Base-by-base conservation (phyloP, 1,140 invertebrate genomes). In the Drosophila willistoni region DNA sequence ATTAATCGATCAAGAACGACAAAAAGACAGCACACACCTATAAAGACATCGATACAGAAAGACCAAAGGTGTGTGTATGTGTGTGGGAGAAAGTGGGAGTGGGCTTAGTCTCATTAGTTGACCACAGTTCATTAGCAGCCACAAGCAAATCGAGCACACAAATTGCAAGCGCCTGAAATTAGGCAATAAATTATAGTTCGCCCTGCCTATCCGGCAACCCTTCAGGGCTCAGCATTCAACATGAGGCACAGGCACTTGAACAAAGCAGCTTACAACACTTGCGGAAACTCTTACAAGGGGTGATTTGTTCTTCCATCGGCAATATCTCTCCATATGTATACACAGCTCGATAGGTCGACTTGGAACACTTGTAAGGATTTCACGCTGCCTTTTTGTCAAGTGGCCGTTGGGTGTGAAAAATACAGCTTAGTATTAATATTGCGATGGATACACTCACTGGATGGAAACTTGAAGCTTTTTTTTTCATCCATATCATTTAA, bases 231-330 rank as follows among this genome's bases (percentile, higher is more conserved):
- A 55, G 6, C 41, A 36, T 17, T 9, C 2, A 13, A 14, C 44
- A 17, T 17, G 12, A 47, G 14, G 14, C 44, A 22, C 19, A 51
- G 47, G 47, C 84, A 89, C 84, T 89, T 89, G 80, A 89, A 71
- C 74, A 89, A 89, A 89, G 84, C 84, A 68, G 84, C 84, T 89
- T 89, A 89, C 84, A 89, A 72, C 80, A 89, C 84, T 89, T 89
- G 76, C 68, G 72, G 44, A 64, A 51, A 77, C 68, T 62, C 74
- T 61, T 51, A 73, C 65, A 63, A 57, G 51, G 57, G 51, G 29
- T 42, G 29, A n/a, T 25, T 69, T 22, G 56, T 29, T 29, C 7
- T 55, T 25, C 67, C 57, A 61, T 79, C 51, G 25, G 3, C 25
- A 25, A 25, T 68, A 56, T 25, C 42, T 60, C 34, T 64, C 34